Evolutionary conservation across 2,888 invertebrate species (phyloP).

Genomic region (Bembecia ichneumoniformis): DNA sequence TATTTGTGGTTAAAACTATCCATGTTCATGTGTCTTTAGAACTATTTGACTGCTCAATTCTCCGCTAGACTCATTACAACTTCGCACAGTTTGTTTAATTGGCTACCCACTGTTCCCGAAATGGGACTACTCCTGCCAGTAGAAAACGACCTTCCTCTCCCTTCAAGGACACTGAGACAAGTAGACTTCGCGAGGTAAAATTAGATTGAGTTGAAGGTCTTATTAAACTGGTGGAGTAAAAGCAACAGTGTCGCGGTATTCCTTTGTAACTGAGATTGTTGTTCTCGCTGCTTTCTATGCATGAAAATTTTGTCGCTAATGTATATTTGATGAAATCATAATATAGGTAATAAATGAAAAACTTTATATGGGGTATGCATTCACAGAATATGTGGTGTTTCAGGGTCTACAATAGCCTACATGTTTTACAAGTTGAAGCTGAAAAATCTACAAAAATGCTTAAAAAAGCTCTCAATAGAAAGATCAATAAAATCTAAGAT

Average conservation of each 20-base stretch:
- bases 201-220: slow-evolving; percentile 4
- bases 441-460: too few relatives aligned
- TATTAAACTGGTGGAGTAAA: slow-evolving; percentile 9
- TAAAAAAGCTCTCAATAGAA: too few relatives aligned
- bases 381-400: too few relatives aligned
- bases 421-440: too few relatives aligned
- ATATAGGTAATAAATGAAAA: too few relatives aligned
- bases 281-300: slow-evolving; percentile 15
- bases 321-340: too few relatives aligned
- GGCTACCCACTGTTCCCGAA: slow-evolving; percentile 12
- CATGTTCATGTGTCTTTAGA: slow-evolving; percentile 9
- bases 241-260: slow-evolving; percentile 15
- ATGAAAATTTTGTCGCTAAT: not conserved
- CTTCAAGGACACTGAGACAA: slow-evolving; percentile 1
- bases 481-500: too few relatives aligned
- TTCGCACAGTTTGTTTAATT: slow-evolving; percentile 22
- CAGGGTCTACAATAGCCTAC: too few relatives aligned
- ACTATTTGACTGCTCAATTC: slow-evolving; percentile 17
- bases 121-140: slow-evolving; percentile 5
- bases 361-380: too few relatives aligned
- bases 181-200: not conserved
- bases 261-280: slow-evolving; percentile 17
- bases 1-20: slow-evolving; percentile 5
- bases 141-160: slow-evolving; percentile 4
- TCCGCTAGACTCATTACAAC: slow-evolving; percentile 20